A percentile compares a stretch with the other conserved stretches of the same genome.
These are phyloP conservation scores for Melanostoma scalare DNA, from an alignment of 2,888 invertebrate genomes.

Conservation along the genomic window DNA sequence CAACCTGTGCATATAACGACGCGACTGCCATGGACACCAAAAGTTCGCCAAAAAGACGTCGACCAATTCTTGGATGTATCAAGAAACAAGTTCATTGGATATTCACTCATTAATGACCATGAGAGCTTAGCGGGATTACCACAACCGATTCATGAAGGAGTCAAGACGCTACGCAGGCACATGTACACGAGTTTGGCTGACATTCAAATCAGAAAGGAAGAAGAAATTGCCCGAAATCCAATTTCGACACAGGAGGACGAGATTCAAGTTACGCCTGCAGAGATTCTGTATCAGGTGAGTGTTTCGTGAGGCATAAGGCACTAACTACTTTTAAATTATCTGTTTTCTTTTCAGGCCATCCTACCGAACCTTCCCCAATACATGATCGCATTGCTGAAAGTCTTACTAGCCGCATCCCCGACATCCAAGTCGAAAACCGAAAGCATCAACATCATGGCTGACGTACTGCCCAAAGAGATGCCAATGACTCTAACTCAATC, in stretches of 20 bases:
- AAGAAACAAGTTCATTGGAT: conserved; percentile 97
- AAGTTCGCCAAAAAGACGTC: conserved; percentile 96
- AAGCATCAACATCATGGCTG: conserved; percentile 98
- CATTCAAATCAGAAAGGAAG: conserved; percentile 94
- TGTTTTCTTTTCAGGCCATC: conserved; percentile 85
- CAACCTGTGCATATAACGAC: conserved; percentile 79
- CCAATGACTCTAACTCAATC: conserved; percentile 97
- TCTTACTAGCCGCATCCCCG: conserved; percentile 97
- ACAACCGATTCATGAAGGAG: conserved; percentile 97
- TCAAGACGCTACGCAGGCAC: conserved; percentile 92
- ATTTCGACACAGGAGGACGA: conserved; percentile 92
- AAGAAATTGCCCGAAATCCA: conserved; percentile 95
- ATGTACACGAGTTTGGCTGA: conserved; percentile 97
- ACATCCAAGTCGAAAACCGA: conserved; percentile 99
- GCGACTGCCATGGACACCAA: conserved; percentile 96
- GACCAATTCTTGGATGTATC: conserved; percentile 96
- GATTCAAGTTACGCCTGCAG: conserved; percentile 91
- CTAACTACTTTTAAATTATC: background rate
- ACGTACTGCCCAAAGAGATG: conserved; percentile 98
- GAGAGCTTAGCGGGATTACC: conserved; percentile 97
- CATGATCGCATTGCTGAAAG: conserved; percentile 98
- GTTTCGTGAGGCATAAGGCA: background rate
- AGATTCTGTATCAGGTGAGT: conserved; percentile 89
- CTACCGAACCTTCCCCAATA: conserved; percentile 98
- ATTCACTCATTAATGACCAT: conserved; percentile 92